phyloP scores from a whole-genome alignment of 2,113 vertebrate genomes.

The Tupaia chinensis region DNA sequence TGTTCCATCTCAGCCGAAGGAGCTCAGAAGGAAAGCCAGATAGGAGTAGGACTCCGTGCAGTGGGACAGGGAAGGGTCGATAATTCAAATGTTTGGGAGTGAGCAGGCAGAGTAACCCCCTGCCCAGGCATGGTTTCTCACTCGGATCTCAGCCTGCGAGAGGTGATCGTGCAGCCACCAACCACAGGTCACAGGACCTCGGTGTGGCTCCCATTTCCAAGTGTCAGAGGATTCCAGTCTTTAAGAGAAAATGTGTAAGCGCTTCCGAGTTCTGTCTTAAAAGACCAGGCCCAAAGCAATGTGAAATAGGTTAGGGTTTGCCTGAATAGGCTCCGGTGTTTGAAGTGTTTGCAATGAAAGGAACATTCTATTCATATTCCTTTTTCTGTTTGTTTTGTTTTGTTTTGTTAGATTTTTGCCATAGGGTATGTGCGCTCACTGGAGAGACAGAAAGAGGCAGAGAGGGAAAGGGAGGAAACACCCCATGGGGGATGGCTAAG shows the following conservation, averaged over 20 bases:
- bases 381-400: background rate
- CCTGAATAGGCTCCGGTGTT: background rate
- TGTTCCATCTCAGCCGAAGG: background rate
- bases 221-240: constrained; percentile 66
- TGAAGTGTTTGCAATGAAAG: background rate
- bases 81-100: background rate
- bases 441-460: no score
- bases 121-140: background rate
- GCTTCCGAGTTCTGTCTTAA: constrained; percentile 78
- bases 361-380: background rate
- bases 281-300: constrained; percentile 69
- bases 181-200: constrained; percentile 25
- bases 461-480: no score
- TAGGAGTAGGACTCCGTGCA: fast-evolving
- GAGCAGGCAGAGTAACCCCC: background rate
- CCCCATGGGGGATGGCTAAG: no score
- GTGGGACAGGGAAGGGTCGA: fast-evolving
- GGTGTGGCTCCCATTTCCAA: background rate
- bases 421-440: no score
- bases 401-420: no score
- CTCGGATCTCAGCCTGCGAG: background rate
- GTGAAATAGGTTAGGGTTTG: constrained; percentile 42
- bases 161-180: background rate
- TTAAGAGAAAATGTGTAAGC: constrained; percentile 79
- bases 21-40: fast-evolving